Evolutionary conservation across 2,888 invertebrate species (phyloP).

Genomic region (Theretra japonica): DNA sequence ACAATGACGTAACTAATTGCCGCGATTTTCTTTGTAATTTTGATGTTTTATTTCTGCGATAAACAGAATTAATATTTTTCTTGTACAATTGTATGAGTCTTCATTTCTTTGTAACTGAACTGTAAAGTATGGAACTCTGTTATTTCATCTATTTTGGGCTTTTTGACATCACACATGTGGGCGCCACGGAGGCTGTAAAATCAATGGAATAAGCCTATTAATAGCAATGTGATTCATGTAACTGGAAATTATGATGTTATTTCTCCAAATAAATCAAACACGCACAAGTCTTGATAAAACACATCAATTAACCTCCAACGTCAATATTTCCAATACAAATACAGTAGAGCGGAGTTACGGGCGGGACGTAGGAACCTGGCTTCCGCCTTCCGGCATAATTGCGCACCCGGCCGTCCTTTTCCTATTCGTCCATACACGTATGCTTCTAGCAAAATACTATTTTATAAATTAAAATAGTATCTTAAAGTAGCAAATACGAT

Average conservation of each 20-base stretch:
- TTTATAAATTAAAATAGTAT: too few species aligned
- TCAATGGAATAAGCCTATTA: too few species aligned
- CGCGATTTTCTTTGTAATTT: conserved; percentile 24
- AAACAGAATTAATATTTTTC: neutral
- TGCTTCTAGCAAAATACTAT: neutral
- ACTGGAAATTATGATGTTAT: too few species aligned
- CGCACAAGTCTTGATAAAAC: neutral
- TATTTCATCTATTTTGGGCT: too few species aligned
- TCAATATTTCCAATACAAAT: neutral
- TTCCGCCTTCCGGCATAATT: neutral
- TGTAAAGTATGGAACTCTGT: too few species aligned
- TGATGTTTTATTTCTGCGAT: conserved; percentile 10
- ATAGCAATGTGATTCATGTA: too few species aligned
- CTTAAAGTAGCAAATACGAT: too few species aligned
- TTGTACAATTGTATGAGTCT: neutral
- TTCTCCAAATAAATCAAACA: too few species aligned
- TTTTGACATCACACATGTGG: too few species aligned
- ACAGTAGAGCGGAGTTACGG: neutral
- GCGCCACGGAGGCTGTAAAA: too few species aligned
- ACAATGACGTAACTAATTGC: conserved; percentile 47
- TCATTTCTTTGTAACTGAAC: neutral
- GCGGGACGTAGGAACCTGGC: neutral
- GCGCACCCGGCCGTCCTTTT: neutral
- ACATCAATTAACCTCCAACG: neutral
- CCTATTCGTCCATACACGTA: neutral